Evolutionary conservation across 2,888 invertebrate genomes (phyloP).

Genomic region (Conistra vaccinii): DNA sequence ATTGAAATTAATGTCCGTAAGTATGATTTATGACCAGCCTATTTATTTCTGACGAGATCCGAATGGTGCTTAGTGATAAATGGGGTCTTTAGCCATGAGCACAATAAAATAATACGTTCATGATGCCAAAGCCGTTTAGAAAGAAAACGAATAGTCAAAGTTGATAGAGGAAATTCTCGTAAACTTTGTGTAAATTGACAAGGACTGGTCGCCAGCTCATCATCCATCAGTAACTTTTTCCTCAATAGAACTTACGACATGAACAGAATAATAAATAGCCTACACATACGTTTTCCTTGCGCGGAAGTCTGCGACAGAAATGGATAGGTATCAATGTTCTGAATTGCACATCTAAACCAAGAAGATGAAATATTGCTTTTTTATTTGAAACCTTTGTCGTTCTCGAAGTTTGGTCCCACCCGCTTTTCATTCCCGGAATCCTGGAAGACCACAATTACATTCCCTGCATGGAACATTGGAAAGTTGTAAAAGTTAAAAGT

Average conservation of each 20-base stretch:
- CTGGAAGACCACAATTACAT: neutral
- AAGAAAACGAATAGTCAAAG: neutral
- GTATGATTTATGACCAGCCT: conserved; percentile 29
- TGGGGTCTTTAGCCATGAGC: conserved; percentile 16
- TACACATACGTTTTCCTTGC: conserved; percentile 12
- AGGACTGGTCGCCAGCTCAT: conserved; percentile 3
- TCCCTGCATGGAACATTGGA: neutral
- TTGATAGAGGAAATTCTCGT: neutral
- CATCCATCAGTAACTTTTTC: conserved; percentile 13
- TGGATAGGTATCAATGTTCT: conserved; percentile 5
- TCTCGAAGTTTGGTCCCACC: too few relatives aligned
- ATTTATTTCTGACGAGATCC: conserved; percentile 33
- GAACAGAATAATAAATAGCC: conserved; percentile 11
- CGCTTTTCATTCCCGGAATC: neutral
- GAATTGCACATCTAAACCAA: neutral
- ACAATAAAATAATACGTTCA: conserved; percentile 4
- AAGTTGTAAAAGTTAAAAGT: neutral
- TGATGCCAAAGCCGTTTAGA: conserved; percentile 11
- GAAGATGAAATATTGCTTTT: conserved; percentile 2
- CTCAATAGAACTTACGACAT: conserved; percentile 11
- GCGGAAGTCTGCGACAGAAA: conserved; percentile 19
- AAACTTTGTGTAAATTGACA: conserved; percentile 4
- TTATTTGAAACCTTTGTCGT: too few relatives aligned
- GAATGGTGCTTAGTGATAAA: conserved; percentile 16
- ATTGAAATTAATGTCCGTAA: conserved; percentile 7